Evolutionary conservation across 2,888 invertebrate species (phyloP).

Genomic region (Odontomyia ornata): DNA sequence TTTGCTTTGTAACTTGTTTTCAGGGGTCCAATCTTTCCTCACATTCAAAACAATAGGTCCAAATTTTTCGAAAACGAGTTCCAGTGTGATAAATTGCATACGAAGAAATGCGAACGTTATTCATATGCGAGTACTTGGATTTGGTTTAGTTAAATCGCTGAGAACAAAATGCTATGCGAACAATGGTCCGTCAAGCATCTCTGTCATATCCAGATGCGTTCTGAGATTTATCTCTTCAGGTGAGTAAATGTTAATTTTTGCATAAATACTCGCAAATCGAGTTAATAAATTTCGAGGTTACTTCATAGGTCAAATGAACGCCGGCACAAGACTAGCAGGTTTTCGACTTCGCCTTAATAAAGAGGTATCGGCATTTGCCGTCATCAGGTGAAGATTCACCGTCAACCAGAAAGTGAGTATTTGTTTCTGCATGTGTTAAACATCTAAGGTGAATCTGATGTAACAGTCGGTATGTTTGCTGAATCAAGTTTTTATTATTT

Average conservation of each 20-base stretch:
- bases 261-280: constrained; percentile 39
- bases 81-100: too few species aligned
- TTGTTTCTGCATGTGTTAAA: not conserved
- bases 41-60: too few species aligned
- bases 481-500: not conserved
- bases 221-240: not conserved
- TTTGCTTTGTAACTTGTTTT: too few species aligned
- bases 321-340: constrained; percentile 23
- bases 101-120: too few species aligned
- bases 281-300: constrained; percentile 43
- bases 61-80: too few species aligned
- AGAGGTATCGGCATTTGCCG: not conserved
- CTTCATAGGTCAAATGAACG: constrained; percentile 48
- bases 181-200: too few species aligned
- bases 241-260: constrained; percentile 44
- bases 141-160: too few species aligned
- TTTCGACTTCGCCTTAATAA: not conserved
- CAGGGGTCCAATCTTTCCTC: too few species aligned
- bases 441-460: constrained; percentile 16
- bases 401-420: not conserved
- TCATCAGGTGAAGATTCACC: constrained; percentile 11
- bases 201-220: not conserved
- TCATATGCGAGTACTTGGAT: too few species aligned
- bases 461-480: not conserved
- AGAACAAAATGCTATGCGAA: too few species aligned